A percentile compares a stretch with the other conserved stretches of the same genome.
Evolutionary conservation across 1,140 invertebrate genomes (phyloP).

Genomic region (Microplitis demolitor): DNA sequence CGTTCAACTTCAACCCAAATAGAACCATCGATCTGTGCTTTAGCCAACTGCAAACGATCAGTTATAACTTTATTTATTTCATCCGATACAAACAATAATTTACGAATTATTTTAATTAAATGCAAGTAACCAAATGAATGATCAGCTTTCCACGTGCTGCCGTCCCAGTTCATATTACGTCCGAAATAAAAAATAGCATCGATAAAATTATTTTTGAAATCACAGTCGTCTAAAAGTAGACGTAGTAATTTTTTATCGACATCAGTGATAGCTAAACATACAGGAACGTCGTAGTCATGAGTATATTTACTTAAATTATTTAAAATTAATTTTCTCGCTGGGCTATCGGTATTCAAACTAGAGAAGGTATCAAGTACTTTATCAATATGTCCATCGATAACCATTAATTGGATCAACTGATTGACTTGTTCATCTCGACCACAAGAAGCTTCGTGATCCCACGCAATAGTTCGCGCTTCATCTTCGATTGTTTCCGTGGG

Average conservation of each 20-base stretch:
- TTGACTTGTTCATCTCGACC: slow-evolving; percentile 44
- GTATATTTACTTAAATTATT: slow-evolving; percentile 57
- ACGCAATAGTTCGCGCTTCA: slow-evolving; percentile 47
- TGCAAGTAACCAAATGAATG: slow-evolving; percentile 60
- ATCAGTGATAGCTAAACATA: slow-evolving; percentile 58
- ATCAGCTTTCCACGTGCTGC: slow-evolving; percentile 51
- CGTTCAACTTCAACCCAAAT: slow-evolving; percentile 54
- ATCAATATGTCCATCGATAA: slow-evolving; percentile 44
- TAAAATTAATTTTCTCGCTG: slow-evolving; percentile 56
- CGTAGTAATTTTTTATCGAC: slow-evolving; percentile 54
- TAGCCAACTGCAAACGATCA: slow-evolving; percentile 45
- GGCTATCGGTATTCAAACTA: slow-evolving; percentile 40
- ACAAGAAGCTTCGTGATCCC: slow-evolving; percentile 46
- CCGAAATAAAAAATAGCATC: slow-evolving; percentile 65
- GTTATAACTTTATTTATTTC: slow-evolving; percentile 33
- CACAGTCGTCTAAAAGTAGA: slow-evolving; percentile 55
- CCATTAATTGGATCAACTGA: slow-evolving; percentile 46
- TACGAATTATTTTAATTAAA: slow-evolving; percentile 56
- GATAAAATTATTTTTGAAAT: slow-evolving; percentile 61
- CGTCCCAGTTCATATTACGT: slow-evolving; percentile 50
- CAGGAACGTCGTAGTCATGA: slow-evolving; percentile 51
- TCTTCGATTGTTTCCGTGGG: slow-evolving; percentile 38
- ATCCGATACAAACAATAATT: slow-evolving; percentile 37
- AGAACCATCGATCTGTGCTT: slow-evolving; percentile 36
- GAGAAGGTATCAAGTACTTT: slow-evolving; percentile 39